Base-by-base conservation (phyloP, 2,113 vertebrate genomes). In the Cercocebus atys region DNA sequence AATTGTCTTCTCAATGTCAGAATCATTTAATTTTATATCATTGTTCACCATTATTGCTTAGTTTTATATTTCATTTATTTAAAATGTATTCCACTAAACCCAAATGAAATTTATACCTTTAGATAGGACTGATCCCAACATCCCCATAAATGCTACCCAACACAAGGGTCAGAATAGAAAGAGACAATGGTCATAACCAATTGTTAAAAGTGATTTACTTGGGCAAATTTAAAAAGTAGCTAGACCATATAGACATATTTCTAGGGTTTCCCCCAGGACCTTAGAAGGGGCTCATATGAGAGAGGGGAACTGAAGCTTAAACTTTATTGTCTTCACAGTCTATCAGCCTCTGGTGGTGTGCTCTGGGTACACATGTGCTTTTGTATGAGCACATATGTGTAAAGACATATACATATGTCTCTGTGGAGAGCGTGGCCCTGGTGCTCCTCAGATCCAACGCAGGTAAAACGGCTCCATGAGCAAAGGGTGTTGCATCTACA, bases 191-290 rank as follows among this genome's bases (percentile, higher is more conserved):
- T 57, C 88, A 90, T 75, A 86, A 79, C 30, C 22, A 61, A 27
- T 89, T 70, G 6, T 25, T 73, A 85, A 93, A 76, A 45, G 72
- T 85, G 88, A 92, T 93, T 93, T 88, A 68, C 30, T 55, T 72
- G 81, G 80, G 68, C 35, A 97, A 89, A 92, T 47, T 81, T 64
- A 40, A 55, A n/a, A 32, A 50, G 30, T n/a, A 17, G 38, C 18
- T 25, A 82, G 61, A 25, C 2, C 22, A 66, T 10, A 1, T 88
- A 32, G 38, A 45, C 0, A 1, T 68, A 45, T 43, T 68, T 90
- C 68, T 86, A 38, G 61, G 79, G 43, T 43, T 92, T 78, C 55
- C 30, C 38, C 25, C 47, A 55, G 75, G 27, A 57, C 43, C 66
- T 57, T 83, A 59, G 73, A 40, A 91, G 72, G 25, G 76, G 27